phyloP scores from a whole-genome alignment of 2,113 vertebrate genomes.

The Plecturocebus donacophilus region DNA sequence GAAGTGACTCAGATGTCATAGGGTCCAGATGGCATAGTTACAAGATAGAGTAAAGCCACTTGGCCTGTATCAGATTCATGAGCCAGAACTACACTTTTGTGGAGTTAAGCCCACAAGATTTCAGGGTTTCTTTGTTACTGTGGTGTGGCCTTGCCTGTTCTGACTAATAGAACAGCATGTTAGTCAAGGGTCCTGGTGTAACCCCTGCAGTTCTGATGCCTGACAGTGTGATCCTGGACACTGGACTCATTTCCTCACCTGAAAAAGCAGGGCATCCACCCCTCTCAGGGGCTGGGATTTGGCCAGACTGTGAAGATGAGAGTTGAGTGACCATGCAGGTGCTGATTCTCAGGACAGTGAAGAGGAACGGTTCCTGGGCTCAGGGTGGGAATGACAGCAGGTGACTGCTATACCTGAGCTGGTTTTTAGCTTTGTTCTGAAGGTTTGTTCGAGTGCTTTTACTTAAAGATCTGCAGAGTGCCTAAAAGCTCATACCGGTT shows the following conservation, averaged over 20 bases:
- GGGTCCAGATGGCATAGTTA: neutral
- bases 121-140: neutral
- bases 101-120: neutral
- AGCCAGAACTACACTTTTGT: neutral
- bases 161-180: neutral
- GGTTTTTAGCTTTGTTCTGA: neutral
- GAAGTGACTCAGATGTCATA: neutral
- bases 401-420: neutral
- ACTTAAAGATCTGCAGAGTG: neutral
- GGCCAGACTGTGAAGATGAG: neutral
- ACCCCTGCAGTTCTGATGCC: neutral
- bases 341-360: neutral
- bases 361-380: neutral
- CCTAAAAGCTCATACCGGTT: neutral
- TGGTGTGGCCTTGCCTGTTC: neutral
- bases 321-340: neutral
- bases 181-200: neutral
- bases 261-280: neutral
- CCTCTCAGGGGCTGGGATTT: neutral
- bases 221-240: neutral
- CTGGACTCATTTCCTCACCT: neutral
- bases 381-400: neutral
- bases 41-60: neutral
- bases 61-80: neutral
- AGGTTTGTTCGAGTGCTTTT: neutral